Evolutionary conservation across 1,140 invertebrate genomes (phyloP).

Genomic region (Drosophila ercepeae): DNA sequence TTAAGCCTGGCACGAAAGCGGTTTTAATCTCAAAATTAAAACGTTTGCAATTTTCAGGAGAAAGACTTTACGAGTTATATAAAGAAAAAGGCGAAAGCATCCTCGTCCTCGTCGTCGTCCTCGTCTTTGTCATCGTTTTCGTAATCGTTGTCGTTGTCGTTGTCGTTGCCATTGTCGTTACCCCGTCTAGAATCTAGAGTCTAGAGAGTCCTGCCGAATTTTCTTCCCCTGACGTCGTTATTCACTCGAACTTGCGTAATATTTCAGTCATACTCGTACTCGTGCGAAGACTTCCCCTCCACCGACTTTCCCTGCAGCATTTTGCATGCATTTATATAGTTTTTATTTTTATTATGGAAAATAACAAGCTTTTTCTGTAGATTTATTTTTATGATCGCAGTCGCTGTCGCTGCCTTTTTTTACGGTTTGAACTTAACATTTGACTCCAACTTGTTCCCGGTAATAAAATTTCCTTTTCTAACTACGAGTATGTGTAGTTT

Average conservation of each 20-base stretch:
- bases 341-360: constrained; percentile 78
- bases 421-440: constrained; percentile 53
- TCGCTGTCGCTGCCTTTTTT: constrained; percentile 41
- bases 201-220: too few relatives aligned
- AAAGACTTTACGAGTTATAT: constrained; percentile 76
- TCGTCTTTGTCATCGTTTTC: constrained; percentile 41
- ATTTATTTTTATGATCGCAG: constrained; percentile 65
- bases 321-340: constrained; percentile 70
- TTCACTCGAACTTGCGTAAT: constrained; percentile 79
- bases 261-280: constrained; percentile 49
- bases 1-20: constrained; percentile 79
- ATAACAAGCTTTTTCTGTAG: constrained; percentile 72
- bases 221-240: constrained; percentile 66
- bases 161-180: constrained; percentile 21
- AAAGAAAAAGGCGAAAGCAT: constrained; percentile 43
- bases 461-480: constrained; percentile 40
- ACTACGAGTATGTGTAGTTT: too few relatives aligned
- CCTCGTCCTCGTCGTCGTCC: constrained; percentile 2
- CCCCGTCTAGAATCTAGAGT: constrained; percentile 13
- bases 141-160: constrained; percentile 26
- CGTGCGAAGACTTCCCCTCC: too few relatives aligned
- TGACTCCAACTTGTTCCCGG: constrained; percentile 46
- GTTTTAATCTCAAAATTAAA: constrained; percentile 83
- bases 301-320: constrained; percentile 12
- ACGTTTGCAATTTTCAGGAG: constrained; percentile 81